Evolutionary conservation across 2,113 vertebrate genomes (phyloP), one percentile per base, ranked within the genome.

Genomic region (Sclerurus mexicanus): DNA sequence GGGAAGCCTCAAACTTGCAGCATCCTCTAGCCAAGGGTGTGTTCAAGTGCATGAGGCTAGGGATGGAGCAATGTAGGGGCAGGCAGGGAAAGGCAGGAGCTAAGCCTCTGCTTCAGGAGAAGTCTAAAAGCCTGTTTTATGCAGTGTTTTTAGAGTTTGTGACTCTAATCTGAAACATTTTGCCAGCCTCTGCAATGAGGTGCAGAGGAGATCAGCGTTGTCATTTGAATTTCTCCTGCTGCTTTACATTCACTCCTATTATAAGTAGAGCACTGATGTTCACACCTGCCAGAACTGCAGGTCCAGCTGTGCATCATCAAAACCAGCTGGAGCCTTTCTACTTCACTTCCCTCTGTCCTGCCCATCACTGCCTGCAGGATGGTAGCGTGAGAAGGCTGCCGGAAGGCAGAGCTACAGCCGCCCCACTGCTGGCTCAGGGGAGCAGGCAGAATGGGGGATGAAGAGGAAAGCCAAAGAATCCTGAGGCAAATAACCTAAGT

Each of bases 1-100:
- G 44, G 14, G 58, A 73, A 90, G 67, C 24, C 39, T 40, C 0
- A 0, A 82, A 53, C 31, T 52, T 63, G 42, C 7, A 91, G 63
- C 68, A 94, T 68, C 84, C 80, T 91, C 87, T 89, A 74, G 37
- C 59, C 55, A 0, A 0, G 72, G 13, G 22, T 18, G 4, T 0
- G 0, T 17, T 74, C 25, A 63, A 42, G 14, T 55, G 50, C 37
- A 39, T 10, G 52, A 72, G 14, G 12, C 35, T 85, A 33, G 0
- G 1, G 40, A 28, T 2, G 4, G 19, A 73, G 25, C 20, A n/a
- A 8, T 0, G 19, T 0, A 1, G 13, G 56, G 44, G 22, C 27
- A 58, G 47, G 28, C 47, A 46, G 52, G 23, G 28, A 40, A 60
- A 35, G 7, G 23, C 58, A 52, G 53, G 42, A 66, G 37, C 53